A percentile compares a stretch with the other conserved stretches of the same genome.
phyloP scores from a whole-genome alignment of 2,113 vertebrate genomes.

The Chloropsis cyanopogon region DNA sequence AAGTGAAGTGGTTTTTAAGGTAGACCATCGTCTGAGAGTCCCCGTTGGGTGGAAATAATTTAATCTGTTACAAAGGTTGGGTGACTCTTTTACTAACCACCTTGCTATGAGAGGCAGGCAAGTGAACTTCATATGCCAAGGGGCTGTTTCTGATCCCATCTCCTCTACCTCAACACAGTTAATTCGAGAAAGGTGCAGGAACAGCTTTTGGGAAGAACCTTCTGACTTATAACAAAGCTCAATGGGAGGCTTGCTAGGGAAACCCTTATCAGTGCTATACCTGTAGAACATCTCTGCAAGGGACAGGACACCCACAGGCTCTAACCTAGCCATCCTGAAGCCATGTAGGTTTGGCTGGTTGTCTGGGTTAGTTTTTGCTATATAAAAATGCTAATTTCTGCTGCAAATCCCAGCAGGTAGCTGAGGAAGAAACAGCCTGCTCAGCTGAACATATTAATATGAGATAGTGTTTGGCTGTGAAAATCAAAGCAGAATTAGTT shows the following conservation, averaged over 20 bases:
- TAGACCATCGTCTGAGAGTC: neutral
- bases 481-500: neutral
- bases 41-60: neutral
- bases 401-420: neutral
- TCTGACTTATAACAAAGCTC: neutral
- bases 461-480: neutral
- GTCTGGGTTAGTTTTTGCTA: neutral
- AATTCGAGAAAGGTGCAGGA: neutral
- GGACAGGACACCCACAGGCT: neutral
- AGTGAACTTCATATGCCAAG: neutral
- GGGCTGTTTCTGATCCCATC: neutral
- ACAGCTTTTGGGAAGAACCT: neutral
- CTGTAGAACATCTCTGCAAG: neutral
- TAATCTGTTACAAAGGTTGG: neutral
- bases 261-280: neutral
- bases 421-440: neutral
- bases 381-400: neutral
- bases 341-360: neutral
- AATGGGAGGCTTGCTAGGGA: neutral
- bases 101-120: neutral
- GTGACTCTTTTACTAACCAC: neutral
- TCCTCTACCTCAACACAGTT: neutral
- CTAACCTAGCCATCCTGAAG: neutral
- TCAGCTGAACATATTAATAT: neutral
- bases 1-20: neutral